These are phyloP conservation scores for Iselma pallidipennis DNA, from an alignment of 2,888 invertebrate species.

Conservation along the genomic window DNA sequence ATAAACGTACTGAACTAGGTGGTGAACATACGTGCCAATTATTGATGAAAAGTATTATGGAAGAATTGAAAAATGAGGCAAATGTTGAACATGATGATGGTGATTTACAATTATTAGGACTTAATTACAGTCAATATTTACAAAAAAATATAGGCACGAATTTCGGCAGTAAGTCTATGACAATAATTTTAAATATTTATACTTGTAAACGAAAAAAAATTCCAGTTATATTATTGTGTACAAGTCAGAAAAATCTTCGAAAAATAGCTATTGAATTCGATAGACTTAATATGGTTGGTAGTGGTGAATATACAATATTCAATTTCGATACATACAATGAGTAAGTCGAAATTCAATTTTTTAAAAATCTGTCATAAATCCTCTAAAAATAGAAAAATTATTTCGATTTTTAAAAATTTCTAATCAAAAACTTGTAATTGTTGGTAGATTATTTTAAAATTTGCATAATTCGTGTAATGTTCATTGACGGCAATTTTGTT, in stretches of 20 bases:
- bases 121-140: conserved; percentile 65
- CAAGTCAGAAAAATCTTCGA: conserved; percentile 83
- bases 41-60: conserved; percentile 74
- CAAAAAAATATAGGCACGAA: conserved; percentile 68
- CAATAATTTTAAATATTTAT: conserved; percentile 4
- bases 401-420: too few species aligned
- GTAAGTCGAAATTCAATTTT: conserved; percentile 61
- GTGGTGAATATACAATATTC: conserved; percentile 97
- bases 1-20: conserved; percentile 68
- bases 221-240: conserved; percentile 95
- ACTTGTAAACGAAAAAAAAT: conserved; percentile 41
- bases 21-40: conserved; percentile 77
- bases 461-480: background rate
- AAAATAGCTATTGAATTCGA: conserved; percentile 94
- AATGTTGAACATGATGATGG: conserved; percentile 61
- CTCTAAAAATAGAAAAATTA: too few species aligned
- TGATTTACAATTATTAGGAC: conserved; percentile 62
- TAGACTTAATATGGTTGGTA: conserved; percentile 92
- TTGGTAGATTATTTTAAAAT: too few species aligned
- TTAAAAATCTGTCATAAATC: background rate
- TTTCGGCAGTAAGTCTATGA: conserved; percentile 68
- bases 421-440: too few species aligned
- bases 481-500: too few species aligned
- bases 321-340: conserved; percentile 96
- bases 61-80: conserved; percentile 57